phyloP scores from a whole-genome alignment of 64 coral and sea anemone species.

The Anthopleura sola region DNA sequence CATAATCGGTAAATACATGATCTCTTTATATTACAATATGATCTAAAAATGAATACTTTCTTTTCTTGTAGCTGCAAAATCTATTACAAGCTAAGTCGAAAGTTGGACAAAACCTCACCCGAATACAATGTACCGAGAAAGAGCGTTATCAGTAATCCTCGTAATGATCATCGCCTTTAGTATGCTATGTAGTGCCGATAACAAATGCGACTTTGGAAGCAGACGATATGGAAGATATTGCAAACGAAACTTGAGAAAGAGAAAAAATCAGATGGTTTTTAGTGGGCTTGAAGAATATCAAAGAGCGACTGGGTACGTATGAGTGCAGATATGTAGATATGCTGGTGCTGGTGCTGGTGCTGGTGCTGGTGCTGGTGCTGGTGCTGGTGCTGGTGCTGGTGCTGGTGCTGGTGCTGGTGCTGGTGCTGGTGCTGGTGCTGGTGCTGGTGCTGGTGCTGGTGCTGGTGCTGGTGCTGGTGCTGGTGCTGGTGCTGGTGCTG shows the following conservation, averaged over 20 bases:
- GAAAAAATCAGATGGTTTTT: background rate
- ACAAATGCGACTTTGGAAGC: background rate
- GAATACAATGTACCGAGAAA: slow-evolving; percentile 6
- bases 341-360: too few species aligned
- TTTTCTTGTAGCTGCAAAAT: background rate
- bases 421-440: too few species aligned
- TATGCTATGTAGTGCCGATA: background rate
- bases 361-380: too few species aligned
- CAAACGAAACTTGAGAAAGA: background rate
- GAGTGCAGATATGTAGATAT: too few species aligned
- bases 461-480: too few species aligned
- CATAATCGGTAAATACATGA: too few species aligned
- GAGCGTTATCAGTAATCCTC: background rate
- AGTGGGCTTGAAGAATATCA: background rate
- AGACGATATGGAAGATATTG: background rate
- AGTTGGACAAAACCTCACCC: background rate
- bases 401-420: too few species aligned
- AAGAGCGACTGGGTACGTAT: background rate
- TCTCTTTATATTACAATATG: background rate
- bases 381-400: too few species aligned
- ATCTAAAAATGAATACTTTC: background rate
- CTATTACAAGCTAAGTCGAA: background rate
- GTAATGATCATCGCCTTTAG: background rate
- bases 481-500: too few species aligned
- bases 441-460: too few species aligned